Percentiles rank a stretch among this genome's conserved stretches.
These are phyloP conservation scores for Alexandromys fortis DNA, from an alignment of 2,113 vertebrate species.

Conservation along the genomic window DNA sequence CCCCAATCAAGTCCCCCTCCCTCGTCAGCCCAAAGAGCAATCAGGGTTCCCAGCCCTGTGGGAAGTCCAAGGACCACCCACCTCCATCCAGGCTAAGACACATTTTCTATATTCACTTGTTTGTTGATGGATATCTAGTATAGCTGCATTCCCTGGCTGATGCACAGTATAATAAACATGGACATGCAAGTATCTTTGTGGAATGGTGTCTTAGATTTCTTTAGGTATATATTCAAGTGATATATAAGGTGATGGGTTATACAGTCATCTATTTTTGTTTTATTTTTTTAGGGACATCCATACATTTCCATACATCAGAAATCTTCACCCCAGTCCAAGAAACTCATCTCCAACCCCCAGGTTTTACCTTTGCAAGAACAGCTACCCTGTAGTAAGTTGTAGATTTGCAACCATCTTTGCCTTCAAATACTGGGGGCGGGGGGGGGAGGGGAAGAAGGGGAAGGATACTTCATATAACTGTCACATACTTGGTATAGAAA, in stretches of 20 bases:
- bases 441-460: rapidly evolving
- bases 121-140: background rate
- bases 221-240: background rate
- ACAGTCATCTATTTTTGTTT: background rate
- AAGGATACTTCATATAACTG: constrained; percentile 1
- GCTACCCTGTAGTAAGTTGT: background rate
- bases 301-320: background rate
- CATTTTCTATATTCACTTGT: background rate
- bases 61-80: too few relatives aligned
- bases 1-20: too few relatives aligned
- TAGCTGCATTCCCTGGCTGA: background rate
- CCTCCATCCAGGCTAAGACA: too few relatives aligned
- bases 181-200: background rate
- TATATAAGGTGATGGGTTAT: background rate
- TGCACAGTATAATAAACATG: background rate
- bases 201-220: background rate
- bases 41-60: too few relatives aligned
- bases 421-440: background rate
- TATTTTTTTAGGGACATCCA: background rate
- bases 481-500: background rate
- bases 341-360: background rate
- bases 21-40: too few relatives aligned
- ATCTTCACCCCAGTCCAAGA: background rate
- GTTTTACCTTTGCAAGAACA: background rate
- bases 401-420: background rate